Conservation (phyloP, 2,797 vertebrate species). For the Alca torda region DNA sequence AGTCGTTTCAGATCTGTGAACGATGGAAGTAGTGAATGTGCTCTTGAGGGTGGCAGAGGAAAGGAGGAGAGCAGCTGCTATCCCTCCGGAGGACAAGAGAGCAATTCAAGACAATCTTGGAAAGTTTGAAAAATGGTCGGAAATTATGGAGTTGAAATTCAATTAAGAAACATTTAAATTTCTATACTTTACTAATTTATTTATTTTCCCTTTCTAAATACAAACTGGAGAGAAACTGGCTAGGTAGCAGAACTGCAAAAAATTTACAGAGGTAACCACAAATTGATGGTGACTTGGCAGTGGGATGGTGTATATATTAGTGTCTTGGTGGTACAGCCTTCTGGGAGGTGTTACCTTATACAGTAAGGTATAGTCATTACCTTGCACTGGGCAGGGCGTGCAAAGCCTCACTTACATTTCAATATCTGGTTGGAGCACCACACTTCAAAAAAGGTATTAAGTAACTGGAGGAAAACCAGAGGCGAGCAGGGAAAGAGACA, state of each 20-base stretch:
- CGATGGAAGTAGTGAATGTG: rapidly evolving
- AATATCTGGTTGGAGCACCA: not conserved
- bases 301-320: not conserved
- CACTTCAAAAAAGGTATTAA: not conserved
- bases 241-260: not conserved
- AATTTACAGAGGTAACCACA: not conserved
- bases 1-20: rapidly evolving
- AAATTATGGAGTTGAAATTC: not conserved
- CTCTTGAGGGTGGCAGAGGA: not conserved
- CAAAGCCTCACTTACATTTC: not conserved
- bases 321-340: not conserved
- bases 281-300: not conserved
- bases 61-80: not conserved
- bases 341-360: not conserved
- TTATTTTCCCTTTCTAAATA: not conserved
- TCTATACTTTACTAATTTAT: not conserved
- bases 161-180: not conserved
- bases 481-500: not conserved
- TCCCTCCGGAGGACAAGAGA: not conserved
- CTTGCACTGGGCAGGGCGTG: not conserved
- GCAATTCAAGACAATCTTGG: not conserved
- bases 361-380: not conserved
- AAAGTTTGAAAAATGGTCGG: not conserved
- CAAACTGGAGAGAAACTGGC: not conserved
- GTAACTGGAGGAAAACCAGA: not conserved